Conservation (phyloP, 2,888 invertebrate genomes). For the Augiades crinisus region DNA sequence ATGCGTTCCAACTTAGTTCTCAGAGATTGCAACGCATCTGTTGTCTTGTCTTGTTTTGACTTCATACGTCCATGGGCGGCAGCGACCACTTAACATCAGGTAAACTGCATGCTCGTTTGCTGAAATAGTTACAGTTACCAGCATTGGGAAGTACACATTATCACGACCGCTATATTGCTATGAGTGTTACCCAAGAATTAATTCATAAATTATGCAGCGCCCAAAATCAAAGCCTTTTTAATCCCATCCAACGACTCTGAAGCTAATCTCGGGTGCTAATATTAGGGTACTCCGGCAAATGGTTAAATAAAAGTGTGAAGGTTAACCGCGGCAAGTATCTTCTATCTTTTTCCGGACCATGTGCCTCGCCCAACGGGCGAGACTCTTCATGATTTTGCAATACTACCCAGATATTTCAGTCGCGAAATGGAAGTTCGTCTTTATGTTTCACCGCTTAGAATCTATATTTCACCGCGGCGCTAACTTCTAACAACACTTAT, state of each 20-base stretch:
- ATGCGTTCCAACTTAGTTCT: no score
- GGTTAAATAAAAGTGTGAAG: conserved; percentile 12
- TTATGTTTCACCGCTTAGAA: neutral
- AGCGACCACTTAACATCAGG: no score
- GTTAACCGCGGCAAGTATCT: conserved; percentile 26
- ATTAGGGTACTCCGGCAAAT: conserved; percentile 5
- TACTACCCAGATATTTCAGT: neutral
- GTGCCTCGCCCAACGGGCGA: conserved; percentile 22
- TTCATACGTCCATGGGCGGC: no score
- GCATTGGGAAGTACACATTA: no score
- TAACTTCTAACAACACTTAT: neutral
- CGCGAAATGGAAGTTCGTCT: neutral
- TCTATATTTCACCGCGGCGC: neutral
- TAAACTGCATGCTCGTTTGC: no score
- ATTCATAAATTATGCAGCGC: no score
- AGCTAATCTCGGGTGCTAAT: conserved; percentile 10
- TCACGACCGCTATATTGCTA: no score
- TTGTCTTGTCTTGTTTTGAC: no score
- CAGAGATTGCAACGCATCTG: no score
- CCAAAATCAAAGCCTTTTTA: no score
- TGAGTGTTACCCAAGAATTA: no score
- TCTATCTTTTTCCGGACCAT: conserved; percentile 31
- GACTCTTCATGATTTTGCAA: conserved; percentile 31
- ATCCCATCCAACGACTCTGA: neutral
- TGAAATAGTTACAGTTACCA: no score